phyloP scores from a whole-genome alignment of 2,888 invertebrate genomes.

The Clivina fossor region DNA sequence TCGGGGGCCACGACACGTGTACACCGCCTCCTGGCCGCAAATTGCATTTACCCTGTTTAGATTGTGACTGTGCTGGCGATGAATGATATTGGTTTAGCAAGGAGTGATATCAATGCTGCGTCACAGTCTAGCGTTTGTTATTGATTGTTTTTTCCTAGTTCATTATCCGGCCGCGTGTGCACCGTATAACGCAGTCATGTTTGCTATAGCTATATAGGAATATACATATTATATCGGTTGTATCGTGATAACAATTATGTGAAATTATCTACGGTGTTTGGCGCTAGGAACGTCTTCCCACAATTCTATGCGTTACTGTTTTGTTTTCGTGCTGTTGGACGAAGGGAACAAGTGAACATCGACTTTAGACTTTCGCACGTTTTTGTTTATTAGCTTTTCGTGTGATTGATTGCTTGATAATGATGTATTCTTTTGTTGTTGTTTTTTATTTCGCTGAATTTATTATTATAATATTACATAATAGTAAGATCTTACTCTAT shows the following conservation, averaged over 20 bases:
- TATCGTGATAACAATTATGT: conserved; percentile 51
- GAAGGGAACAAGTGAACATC: conserved; percentile 15
- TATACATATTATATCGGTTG: too few species aligned
- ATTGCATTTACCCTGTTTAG: conserved; percentile 48
- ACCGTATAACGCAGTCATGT: conserved; percentile 50
- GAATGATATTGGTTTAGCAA: neutral
- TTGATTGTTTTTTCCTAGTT: conserved; percentile 54
- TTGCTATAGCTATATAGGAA: too few species aligned
- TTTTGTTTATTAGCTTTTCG: too few species aligned
- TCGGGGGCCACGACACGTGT: conserved; percentile 52
- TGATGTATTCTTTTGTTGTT: too few species aligned
- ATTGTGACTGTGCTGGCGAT: conserved; percentile 42
- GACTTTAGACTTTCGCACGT: too few species aligned
- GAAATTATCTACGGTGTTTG: conserved; percentile 51
- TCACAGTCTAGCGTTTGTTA: conserved; percentile 51
- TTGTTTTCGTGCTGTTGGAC: neutral
- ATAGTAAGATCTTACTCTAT: too few species aligned
- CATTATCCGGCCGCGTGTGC: conserved; percentile 55
- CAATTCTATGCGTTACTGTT: conserved; percentile 1
- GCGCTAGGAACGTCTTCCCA: conserved; percentile 28
- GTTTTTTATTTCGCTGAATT: too few species aligned
- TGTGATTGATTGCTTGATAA: too few species aligned
- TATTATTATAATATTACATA: too few species aligned
- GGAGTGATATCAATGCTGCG: neutral
- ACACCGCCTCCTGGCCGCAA: conserved; percentile 54